Conservation (phyloP, 2,888 invertebrate species). For the Mamestra brassicae region DNA sequence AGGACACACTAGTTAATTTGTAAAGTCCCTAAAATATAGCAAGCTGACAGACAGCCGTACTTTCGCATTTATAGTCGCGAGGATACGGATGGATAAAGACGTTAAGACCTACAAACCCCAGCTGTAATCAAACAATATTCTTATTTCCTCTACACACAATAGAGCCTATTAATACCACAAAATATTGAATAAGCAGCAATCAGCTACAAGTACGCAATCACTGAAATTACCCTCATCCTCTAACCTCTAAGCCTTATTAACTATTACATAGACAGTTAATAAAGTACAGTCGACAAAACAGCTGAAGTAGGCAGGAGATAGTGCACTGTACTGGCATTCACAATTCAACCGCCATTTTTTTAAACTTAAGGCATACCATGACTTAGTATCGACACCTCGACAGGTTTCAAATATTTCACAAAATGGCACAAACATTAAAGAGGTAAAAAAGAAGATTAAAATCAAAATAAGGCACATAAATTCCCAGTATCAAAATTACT, state of each 20-base stretch:
- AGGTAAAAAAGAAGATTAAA: background rate
- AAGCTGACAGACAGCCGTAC: background rate
- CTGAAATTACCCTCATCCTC: conserved; percentile 69
- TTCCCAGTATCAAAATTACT: background rate
- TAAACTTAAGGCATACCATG: too few species aligned
- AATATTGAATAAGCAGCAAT: conserved; percentile 61
- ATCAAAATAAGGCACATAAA: background rate
- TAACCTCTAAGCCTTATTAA: conserved; percentile 59
- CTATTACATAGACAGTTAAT: conserved; percentile 57
- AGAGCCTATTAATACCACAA: conserved; percentile 46
- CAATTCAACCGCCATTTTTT: too few species aligned
- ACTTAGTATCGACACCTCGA: too few species aligned
- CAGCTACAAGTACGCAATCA: conserved; percentile 60
- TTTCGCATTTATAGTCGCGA: background rate
- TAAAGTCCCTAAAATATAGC: background rate
- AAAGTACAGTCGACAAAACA: conserved; percentile 33
- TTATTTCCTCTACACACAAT: conserved; percentile 50
- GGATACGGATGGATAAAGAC: background rate
- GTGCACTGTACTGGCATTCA: too few species aligned
- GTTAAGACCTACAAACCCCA: conserved; percentile 19
- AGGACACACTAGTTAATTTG: background rate
- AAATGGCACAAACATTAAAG: background rate
- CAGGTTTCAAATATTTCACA: too few species aligned
- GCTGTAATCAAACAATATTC: conserved; percentile 35
- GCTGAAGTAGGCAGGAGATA: background rate